These are phyloP conservation scores for Drosophila ficusphila DNA, from an alignment of 1,140 invertebrate species.

Conservation along the genomic window DNA sequence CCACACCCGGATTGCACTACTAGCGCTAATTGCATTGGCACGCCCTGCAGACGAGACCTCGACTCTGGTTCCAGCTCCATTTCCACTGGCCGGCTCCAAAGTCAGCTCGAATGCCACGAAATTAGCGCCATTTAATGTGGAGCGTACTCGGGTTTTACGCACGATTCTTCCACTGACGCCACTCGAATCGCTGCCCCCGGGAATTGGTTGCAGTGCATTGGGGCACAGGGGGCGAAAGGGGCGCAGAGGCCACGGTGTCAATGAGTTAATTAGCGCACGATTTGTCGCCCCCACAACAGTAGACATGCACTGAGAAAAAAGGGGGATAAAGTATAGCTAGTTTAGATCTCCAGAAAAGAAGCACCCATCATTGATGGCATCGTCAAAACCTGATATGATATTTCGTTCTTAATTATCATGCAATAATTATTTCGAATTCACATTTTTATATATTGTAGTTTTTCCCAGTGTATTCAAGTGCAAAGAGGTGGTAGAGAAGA, in stretches of 20 bases:
- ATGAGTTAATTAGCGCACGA: constrained; percentile 82
- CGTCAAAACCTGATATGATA: no score
- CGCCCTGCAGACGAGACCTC: constrained; percentile 32
- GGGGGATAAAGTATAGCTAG: background rate
- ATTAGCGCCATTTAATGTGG: constrained; percentile 83
- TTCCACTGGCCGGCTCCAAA: background rate
- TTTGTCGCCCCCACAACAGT: constrained; percentile 57
- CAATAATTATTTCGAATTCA: no score
- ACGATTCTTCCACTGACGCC: constrained; percentile 77
- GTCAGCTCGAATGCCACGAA: constrained; percentile 57
- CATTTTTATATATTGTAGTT: background rate
- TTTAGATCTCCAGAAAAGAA: background rate
- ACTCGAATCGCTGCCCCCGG: constrained; percentile 33
- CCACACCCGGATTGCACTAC: constrained; percentile 23
- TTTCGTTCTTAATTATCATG: no score
- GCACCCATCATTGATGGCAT: no score
- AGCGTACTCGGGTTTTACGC: constrained; percentile 79
- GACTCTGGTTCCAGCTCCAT: constrained; percentile 17
- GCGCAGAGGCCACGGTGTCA: constrained; percentile 69
- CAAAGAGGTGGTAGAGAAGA: background rate
- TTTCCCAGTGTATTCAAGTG: background rate
- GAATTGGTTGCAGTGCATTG: background rate
- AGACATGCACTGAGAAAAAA: constrained; percentile 1
- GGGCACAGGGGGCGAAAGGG: background rate
- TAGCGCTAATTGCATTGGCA: constrained; percentile 82